Conservation (phyloP, 2,888 invertebrate species). For the Cephonodes hylas region DNA sequence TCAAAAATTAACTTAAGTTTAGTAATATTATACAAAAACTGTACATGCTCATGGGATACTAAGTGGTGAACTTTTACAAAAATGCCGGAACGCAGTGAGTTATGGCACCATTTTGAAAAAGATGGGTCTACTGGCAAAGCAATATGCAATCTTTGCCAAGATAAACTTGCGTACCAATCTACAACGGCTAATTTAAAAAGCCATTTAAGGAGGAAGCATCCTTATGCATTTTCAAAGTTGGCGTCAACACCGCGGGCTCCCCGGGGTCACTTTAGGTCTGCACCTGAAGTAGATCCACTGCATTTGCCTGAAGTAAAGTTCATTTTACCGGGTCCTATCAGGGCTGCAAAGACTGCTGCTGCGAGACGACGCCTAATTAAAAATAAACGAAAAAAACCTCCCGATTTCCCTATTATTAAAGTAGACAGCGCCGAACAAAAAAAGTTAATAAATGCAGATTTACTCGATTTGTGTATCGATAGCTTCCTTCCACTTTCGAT, state of each 20-base stretch:
- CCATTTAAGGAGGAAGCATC: neutral
- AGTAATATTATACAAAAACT: too few species aligned
- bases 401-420: constrained; percentile 9
- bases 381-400: neutral
- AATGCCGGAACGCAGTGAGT: neutral
- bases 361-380: too few species aligned
- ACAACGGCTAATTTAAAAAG: neutral
- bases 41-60: too few species aligned
- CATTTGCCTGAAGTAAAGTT: neutral
- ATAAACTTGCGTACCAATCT: neutral
- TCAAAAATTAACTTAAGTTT: too few species aligned
- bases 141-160: neutral
- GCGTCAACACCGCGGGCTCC: neutral
- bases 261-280: neutral
- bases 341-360: neutral
- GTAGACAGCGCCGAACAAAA: constrained; percentile 20
- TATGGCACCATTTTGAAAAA: neutral
- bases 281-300: neutral
- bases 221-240: neutral
- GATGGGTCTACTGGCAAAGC: neutral
- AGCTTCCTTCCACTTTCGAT: constrained; percentile 29
- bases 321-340: neutral
- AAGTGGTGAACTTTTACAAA: too few species aligned
- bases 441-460: constrained; percentile 17
- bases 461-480: constrained; percentile 14